Base-by-base conservation (phyloP, 2,797 vertebrate genomes). In the Schizopygopsis malacanthus region DNA sequence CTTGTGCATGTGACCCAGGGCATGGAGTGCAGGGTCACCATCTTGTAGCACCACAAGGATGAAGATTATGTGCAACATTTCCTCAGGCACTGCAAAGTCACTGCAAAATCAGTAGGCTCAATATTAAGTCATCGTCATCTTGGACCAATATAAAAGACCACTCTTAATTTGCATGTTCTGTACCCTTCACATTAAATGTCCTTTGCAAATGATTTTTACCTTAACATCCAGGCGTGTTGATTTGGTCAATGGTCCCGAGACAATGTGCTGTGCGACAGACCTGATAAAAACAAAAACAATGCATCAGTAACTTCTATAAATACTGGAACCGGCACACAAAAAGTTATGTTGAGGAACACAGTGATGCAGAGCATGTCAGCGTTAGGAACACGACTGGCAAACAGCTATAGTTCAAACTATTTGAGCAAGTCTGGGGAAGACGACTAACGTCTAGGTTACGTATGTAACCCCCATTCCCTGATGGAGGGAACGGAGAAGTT, bases 321-420 rank as follows among this genome's bases (percentile, higher is more conserved):
- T 33, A 52, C 72, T 33, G 72, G 25, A 75, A 28, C 45, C 18
- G n/a, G 33, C 72, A 75, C 56, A 59, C 28, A 59, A n/a, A 59
- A 28, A 4, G 25, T 75, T 33, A 1, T 75, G 45, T 75, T 20
- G 25, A 75, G 25, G 72, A 75, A 73, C 71, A 50, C 71, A n/a
- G 43, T 73, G n/a, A 43, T 73, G 8, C 8, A 52, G 72, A 52
- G 52, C 47, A 52, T 52, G 47, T 20, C 25, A 75, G 47, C 20
- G 25, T 52, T 18, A 52, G 72, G 71, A 75, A 75, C 45, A 76
- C 4, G 72, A 75, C 47, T 52, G 25, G 16, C 25, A 76, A 75
- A 75, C 47, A 75, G 47, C 47, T 39, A 4, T 11, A 76, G 47
- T 37, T 76, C 16, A 76, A 52, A 33, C 67, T 2, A 7, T 72